Evolutionary conservation across 30 jellyfish, hydroid and myxozoan species (phyloP).

Genomic region (Mastigias papua): DNA sequence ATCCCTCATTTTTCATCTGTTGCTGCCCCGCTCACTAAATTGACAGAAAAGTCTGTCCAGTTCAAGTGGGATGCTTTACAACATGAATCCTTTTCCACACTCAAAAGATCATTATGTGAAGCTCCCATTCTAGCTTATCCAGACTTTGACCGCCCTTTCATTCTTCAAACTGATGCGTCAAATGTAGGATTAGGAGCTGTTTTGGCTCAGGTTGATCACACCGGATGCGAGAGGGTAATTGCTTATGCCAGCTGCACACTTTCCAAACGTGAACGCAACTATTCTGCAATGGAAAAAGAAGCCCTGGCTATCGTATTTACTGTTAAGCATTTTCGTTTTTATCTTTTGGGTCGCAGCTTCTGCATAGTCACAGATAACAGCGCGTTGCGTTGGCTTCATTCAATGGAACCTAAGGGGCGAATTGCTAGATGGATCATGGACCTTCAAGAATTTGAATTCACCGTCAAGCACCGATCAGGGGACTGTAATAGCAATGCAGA

Average conservation of each 20-base stretch:
- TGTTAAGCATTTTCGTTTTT: conserved; percentile 39
- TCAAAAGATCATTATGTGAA: conserved; percentile 10
- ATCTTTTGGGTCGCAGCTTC: conserved; percentile 45
- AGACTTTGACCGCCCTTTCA: conserved; percentile 37
- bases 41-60: conserved; percentile 30
- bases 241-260: conserved; percentile 59
- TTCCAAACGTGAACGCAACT: conserved; percentile 31
- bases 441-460: conserved; percentile 41
- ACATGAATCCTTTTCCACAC: not conserved
- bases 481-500: conserved; percentile 8
- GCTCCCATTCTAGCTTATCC: conserved; percentile 68
- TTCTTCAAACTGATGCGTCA: conserved; percentile 46
- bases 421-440: conserved; percentile 54
- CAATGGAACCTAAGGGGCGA: conserved; percentile 61
- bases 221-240: conserved; percentile 33
- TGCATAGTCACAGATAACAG: conserved; percentile 35
- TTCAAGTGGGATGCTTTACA: conserved; percentile 11
- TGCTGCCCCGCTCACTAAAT: conserved; percentile 48
- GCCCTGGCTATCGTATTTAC: conserved; percentile 65
- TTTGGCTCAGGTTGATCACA: conserved; percentile 32
- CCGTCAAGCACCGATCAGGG: conserved; percentile 47
- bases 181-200: conserved; percentile 49
- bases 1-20: conserved; percentile 51
- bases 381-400: conserved; percentile 57
- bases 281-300: conserved; percentile 65